Conservation (phyloP, 2,888 invertebrate species). For the Scrobipalpa atriplicella region DNA sequence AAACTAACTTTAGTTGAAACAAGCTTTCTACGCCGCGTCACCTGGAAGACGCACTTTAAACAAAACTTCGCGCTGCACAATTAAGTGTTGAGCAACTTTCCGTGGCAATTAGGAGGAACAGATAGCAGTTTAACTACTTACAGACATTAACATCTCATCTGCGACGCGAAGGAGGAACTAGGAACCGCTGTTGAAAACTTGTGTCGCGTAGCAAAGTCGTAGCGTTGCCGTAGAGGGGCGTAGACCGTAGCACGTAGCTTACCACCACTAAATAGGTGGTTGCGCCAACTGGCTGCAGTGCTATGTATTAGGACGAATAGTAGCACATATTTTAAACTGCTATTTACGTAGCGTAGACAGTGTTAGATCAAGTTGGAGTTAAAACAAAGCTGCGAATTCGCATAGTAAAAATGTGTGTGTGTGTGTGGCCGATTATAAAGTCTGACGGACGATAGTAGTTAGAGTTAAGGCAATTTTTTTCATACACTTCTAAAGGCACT, state of each 20-base stretch:
- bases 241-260: not conserved
- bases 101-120: slow-evolving; percentile 39
- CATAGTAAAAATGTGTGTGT: too few relatives aligned
- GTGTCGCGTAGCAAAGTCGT: slow-evolving; percentile 6
- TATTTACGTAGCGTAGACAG: too few relatives aligned
- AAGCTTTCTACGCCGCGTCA: not conserved
- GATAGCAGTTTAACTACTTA: slow-evolving; percentile 55
- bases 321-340: too few relatives aligned
- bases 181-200: slow-evolving; percentile 6
- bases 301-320: too few relatives aligned
- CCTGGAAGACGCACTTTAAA: slow-evolving; percentile 10
- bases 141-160: slow-evolving; percentile 50
- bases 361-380: too few relatives aligned
- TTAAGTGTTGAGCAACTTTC: slow-evolving; percentile 38
- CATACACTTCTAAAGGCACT: too few relatives aligned
- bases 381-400: too few relatives aligned
- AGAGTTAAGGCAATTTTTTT: too few relatives aligned
- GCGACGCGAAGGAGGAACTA: not conserved
- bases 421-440: too few relatives aligned
- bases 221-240: not conserved
- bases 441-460: too few relatives aligned
- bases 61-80: slow-evolving; percentile 2
- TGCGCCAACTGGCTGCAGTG: too few relatives aligned
- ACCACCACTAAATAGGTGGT: too few relatives aligned
- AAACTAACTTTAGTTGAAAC: not conserved